Evolutionary conservation across 2,113 vertebrate genomes (phyloP).

Genomic region (Vicugna pacos): DNA sequence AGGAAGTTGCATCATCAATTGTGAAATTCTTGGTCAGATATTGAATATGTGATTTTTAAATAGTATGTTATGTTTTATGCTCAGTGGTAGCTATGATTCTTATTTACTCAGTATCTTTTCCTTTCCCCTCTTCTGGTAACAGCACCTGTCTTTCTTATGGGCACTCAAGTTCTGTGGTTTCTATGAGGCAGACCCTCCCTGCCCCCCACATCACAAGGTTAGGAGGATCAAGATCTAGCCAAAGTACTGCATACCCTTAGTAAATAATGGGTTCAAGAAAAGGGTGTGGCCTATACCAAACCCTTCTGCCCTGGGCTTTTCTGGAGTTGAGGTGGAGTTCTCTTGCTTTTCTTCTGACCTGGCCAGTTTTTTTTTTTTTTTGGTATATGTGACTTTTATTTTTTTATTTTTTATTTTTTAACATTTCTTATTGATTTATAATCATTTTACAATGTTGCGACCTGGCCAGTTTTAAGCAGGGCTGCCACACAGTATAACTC

Average conservation of each 20-base stretch:
- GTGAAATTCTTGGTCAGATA: neutral
- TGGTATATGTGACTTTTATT: no score
- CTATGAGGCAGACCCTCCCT: neutral
- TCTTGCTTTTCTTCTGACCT: neutral
- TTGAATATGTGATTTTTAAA: slow-evolving; percentile 19
- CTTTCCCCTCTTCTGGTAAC: neutral
- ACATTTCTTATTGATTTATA: no score
- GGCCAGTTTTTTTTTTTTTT: no score
- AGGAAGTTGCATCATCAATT: neutral
- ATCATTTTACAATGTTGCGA: no score
- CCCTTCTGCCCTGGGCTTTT: neutral
- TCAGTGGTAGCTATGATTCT: neutral
- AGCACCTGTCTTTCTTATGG: neutral
- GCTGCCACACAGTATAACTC: neutral
- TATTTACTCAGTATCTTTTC: neutral
- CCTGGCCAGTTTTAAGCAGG: neutral
- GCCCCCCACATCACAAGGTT: neutral
- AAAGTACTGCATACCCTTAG: neutral
- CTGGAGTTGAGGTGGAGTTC: neutral
- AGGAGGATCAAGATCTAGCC: neutral
- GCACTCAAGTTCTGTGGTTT: neutral
- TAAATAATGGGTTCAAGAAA: neutral
- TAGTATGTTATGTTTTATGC: neutral
- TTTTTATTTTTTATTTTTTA: no score
- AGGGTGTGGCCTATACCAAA: neutral